Evolutionary conservation across 1,140 invertebrate genomes (phyloP).

Genomic region (Dinoponera quadriceps): DNA sequence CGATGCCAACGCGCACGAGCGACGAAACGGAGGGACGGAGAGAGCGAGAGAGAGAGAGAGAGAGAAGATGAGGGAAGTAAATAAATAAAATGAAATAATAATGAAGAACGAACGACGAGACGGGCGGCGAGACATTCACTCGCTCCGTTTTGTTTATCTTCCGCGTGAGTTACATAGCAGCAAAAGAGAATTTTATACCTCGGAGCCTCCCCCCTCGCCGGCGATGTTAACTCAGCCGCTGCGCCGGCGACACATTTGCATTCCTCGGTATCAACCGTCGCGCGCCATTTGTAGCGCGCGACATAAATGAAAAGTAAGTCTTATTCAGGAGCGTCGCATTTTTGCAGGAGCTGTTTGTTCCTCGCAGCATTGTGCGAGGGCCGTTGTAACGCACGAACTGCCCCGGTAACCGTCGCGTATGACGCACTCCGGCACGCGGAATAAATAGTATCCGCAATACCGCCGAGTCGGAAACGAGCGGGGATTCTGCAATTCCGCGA

Average conservation of each 20-base stretch:
- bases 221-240: not conserved
- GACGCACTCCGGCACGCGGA: not conserved
- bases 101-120: too few species aligned
- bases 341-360: not conserved
- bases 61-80: not conserved
- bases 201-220: not conserved
- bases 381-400: not conserved
- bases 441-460: too few species aligned
- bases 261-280: not conserved
- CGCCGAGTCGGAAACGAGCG: too few species aligned
- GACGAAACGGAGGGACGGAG: not conserved
- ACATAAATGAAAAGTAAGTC: constrained; percentile 6
- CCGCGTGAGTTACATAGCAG: too few species aligned
- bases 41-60: too few species aligned
- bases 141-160: too few species aligned
- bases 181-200: not conserved
- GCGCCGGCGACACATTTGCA: not conserved
- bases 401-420: not conserved
- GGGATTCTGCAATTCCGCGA: too few species aligned
- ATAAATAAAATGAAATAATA: not conserved
- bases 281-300: not conserved
- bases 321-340: not conserved
- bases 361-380: not conserved
- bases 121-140: too few species aligned
- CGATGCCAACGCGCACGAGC: not conserved